Evolutionary conservation across 2,888 invertebrate genomes (phyloP).

Genomic region (Cryptus viduatorius): DNA sequence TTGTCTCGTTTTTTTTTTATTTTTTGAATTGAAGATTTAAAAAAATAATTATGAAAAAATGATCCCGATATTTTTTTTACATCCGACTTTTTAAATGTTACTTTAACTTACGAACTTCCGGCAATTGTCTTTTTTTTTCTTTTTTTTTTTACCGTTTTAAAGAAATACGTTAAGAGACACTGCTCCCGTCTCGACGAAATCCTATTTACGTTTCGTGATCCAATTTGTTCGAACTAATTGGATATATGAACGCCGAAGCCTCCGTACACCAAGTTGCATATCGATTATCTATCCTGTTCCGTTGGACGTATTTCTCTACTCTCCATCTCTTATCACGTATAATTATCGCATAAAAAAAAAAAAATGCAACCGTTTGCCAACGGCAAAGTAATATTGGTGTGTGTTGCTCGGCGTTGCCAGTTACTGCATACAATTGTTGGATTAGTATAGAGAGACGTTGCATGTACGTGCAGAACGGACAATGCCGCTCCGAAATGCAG

Average conservation of each 20-base stretch:
- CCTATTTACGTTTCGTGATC: slow-evolving; percentile 67
- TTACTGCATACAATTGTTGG: slow-evolving; percentile 2
- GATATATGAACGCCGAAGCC: slow-evolving; percentile 51
- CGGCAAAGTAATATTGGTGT: background rate
- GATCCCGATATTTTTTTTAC: no score
- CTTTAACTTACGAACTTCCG: background rate
- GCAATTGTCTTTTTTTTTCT: slow-evolving; percentile 12
- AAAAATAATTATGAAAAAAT: no score
- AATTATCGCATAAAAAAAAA: slow-evolving; percentile 42
- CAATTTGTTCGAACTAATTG: slow-evolving; percentile 66
- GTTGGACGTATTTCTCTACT: slow-evolving; percentile 15
- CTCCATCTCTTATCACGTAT: slow-evolving; percentile 53
- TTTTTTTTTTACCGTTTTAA: slow-evolving; percentile 28
- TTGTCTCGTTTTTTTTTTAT: no score
- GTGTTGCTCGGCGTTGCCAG: background rate
- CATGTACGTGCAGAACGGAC: background rate
- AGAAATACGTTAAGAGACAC: slow-evolving; percentile 26
- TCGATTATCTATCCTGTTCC: slow-evolving; percentile 59
- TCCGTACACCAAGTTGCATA: slow-evolving; percentile 19
- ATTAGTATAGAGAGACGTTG: background rate
- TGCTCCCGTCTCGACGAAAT: slow-evolving; percentile 64
- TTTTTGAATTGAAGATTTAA: no score
- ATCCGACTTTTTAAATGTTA: background rate
- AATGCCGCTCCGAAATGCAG: slow-evolving; percentile 24
- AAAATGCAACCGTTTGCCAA: slow-evolving; percentile 31